Evolutionary conservation across 2,113 vertebrate genomes (phyloP).

Genomic region (Athene cunicularia): DNA sequence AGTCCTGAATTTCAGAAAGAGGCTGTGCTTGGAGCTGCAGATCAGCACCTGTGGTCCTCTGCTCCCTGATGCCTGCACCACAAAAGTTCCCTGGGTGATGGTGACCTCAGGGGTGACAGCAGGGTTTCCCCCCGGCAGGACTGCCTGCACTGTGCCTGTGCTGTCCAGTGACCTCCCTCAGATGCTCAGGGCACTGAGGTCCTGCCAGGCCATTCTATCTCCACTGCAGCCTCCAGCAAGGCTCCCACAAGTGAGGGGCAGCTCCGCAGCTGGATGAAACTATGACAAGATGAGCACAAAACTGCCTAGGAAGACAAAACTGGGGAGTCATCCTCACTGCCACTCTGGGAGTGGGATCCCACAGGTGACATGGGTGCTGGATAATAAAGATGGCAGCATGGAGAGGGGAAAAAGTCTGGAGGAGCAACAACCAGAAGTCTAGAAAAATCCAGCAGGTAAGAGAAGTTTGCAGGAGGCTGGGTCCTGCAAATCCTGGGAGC

Average conservation of each 20-base stretch:
- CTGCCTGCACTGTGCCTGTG: background rate
- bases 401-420: background rate
- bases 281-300: fast-evolving
- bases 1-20: background rate
- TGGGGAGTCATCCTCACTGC: fast-evolving
- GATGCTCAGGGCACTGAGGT: background rate
- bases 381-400: background rate
- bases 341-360: background rate
- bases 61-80: background rate
- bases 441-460: background rate
- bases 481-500: background rate
- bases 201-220: background rate
- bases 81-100: background rate
- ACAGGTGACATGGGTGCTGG: fast-evolving
- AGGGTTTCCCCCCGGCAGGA: background rate
- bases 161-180: background rate
- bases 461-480: background rate
- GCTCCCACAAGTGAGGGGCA: fast-evolving
- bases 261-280: background rate
- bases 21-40: background rate
- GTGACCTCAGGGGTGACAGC: background rate
- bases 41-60: background rate
- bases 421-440: background rate
- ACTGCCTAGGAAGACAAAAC: background rate
- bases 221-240: background rate